Evolutionary conservation across 2,797 vertebrate species (phyloP), one percentile per base, ranked within the genome.

Genomic region (Sebastes glaucus): DNA sequence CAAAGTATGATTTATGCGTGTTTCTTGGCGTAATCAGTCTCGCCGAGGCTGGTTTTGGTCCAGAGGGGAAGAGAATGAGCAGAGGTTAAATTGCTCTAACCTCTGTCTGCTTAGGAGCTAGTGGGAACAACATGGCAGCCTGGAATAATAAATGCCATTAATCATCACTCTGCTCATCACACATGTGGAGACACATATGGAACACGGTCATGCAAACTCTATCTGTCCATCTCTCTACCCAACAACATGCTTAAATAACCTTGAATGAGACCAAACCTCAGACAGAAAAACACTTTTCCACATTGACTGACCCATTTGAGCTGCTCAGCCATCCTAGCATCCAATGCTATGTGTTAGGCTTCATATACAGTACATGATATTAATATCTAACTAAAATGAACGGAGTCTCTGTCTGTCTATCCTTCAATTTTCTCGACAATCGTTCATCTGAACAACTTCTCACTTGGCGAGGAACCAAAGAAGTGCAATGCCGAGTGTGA

Each of bases 1-100:
- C 89, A 93, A 94, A 94, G 82, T 91, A 88, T 95, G 95, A 95
- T 96, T 94, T 93, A 96, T 95, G 92, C 82, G 80, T 82, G 81
- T 93, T 86, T 87, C 77, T 67, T 53, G 25, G 59, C 25, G 60
- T 91, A 92, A 94, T 94, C 91, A 92, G 82, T 92, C 88, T 91
- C 38, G 23, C 67, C 6, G 27, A 82, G 28, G 63, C 79, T 71
- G 71, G 27, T 77, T 63, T 65, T 38, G 59, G 76, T 80, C 88
- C 62, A 67, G 60, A 78, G 75, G 78, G 80, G 67, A 62, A 63
- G 35, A 68, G 82, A 82, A 80, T 78, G 83, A 90, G 82, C 77
- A 88, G 72, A 90, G 92, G 94, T 93, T 94, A 94, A 95, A 91
- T 92, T 93, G 81, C 69, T 52, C 72, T 94, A 90, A 95, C 94